Evolutionary conservation across 53 echinoderm and acorn worm genomes (phyloP), one percentile per base, ranked within the genome.

Genomic region (Astropecten irregularis): DNA sequence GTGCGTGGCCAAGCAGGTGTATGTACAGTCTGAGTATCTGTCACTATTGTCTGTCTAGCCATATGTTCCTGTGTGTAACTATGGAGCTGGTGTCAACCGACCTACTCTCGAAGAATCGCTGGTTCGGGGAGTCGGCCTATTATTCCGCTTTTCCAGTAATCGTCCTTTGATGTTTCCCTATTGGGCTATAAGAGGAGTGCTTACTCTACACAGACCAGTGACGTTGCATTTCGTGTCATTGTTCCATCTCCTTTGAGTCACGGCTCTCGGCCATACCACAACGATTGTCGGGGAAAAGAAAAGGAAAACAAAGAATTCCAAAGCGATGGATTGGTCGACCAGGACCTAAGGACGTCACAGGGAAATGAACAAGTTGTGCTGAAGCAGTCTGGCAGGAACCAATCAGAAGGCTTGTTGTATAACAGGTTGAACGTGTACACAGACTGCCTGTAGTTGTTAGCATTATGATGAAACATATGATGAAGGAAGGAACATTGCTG

Each of bases 81-180:
- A 1, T 2, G 23, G 33, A n/a, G n/a, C n/a, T n/a, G n/a, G n/a
- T n/a, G n/a, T n/a, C n/a, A n/a, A n/a, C n/a, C n/a, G n/a, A n/a
- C n/a, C n/a, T n/a, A n/a, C 9, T 33, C 21, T 54, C 40, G 20
- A 31, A 61, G 22, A 57, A 9, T 68, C 2, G n/a, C n/a, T n/a
- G n/a, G n/a, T n/a, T n/a, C 36, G 33, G 71, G 22, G n/a, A 1
- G 5, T 73, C n/a, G 2, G 38, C 8, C 71, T 50, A 8, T 50
- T 71, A 50, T 71, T 71, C 71, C 21, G 60, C 58, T 77, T 58
- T 77, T 77, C 79, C 48, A 62, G 62, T 48, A 79, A 79, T 21
- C 79, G 60, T 30, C 28, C 76, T 59, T 68, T 42, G 68, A 64
- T 4, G 35, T 10, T 32, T 18, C 18, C 74, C 71, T 16, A n/a